Conservation (phyloP, 2,797 vertebrate genomes). For the Poecilia wingei region DNA sequence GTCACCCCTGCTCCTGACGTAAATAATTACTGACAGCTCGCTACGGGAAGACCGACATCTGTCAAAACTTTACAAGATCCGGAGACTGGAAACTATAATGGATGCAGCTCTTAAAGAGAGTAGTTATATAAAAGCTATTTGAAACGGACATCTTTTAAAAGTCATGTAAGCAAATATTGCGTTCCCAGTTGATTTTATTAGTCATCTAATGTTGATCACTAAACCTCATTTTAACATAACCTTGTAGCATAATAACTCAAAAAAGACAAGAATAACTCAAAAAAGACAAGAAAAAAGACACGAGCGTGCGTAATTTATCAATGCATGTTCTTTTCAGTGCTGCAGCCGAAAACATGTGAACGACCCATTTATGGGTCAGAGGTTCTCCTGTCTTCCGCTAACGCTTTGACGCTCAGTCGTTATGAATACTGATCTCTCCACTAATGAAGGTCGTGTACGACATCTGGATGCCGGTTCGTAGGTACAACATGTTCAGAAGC, state of each 20-base stretch:
- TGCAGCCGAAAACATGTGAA: background rate
- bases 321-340: background rate
- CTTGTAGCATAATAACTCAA: background rate
- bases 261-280: background rate
- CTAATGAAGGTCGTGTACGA: constrained; percentile 34
- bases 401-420: constrained; percentile 23
- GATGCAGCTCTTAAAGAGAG: background rate
- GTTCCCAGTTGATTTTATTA: background rate
- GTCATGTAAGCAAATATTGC: background rate
- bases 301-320: background rate
- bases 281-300: background rate
- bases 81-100: background rate
- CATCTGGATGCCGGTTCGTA: constrained; percentile 47
- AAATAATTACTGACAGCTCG: background rate
- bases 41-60: background rate
- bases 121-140: background rate
- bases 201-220: background rate
- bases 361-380: background rate
- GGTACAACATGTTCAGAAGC: constrained; percentile 42
- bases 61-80: background rate
- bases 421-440: constrained; percentile 15
- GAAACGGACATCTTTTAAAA: background rate
- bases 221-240: background rate
- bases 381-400: background rate
- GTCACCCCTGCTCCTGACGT: background rate